Evolutionary conservation across 1,140 invertebrate species (phyloP).

Genomic region (Lasaia peninsularis): DNA sequence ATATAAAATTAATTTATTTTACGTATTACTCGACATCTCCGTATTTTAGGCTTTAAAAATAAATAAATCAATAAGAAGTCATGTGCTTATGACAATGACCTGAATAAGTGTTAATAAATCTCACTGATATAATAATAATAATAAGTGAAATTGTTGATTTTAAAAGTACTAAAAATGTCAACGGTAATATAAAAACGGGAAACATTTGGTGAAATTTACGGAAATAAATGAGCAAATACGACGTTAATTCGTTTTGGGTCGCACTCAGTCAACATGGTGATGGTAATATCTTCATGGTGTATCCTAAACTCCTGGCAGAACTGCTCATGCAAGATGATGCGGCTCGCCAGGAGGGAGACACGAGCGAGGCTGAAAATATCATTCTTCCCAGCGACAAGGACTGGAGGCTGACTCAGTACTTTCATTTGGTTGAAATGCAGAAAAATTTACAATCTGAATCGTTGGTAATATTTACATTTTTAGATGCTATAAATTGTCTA

Average conservation of each 20-base stretch:
- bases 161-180: not conserved
- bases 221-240: slow-evolving; percentile 34
- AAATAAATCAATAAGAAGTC: too few species aligned
- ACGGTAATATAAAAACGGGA: not conserved
- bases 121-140: too few species aligned
- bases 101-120: too few species aligned
- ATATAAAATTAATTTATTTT: too few species aligned
- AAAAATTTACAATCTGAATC: slow-evolving; percentile 50
- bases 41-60: too few species aligned
- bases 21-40: too few species aligned
- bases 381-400: slow-evolving; percentile 84
- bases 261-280: slow-evolving; percentile 72
- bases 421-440: slow-evolving; percentile 84
- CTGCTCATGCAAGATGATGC: slow-evolving; percentile 69
- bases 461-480: slow-evolving; percentile 36
- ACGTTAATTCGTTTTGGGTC: slow-evolving; percentile 74
- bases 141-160: not conserved
- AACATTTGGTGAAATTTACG: not conserved
- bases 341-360: slow-evolving; percentile 56
- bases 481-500: not conserved
- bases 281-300: slow-evolving; percentile 72
- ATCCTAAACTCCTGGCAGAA: slow-evolving; percentile 67
- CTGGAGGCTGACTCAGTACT: slow-evolving; percentile 86
- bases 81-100: too few species aligned
- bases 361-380: slow-evolving; percentile 60